Base-by-base conservation (phyloP, 92 coral and sea anemone genomes). In the Porites rus region DNA sequence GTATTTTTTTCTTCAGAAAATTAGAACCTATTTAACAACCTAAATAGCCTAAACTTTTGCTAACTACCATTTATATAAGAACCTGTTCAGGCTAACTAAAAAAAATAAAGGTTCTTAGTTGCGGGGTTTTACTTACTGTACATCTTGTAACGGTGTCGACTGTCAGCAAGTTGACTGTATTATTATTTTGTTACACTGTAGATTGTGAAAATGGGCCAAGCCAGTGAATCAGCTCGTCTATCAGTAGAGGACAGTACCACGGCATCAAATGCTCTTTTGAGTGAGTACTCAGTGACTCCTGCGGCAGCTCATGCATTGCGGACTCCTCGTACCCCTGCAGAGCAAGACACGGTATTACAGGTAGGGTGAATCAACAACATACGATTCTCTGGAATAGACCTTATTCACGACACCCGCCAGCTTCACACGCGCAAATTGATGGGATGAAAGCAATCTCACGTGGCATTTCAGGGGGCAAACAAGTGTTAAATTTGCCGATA, bases 181-280 rank as follows among this genome's bases (percentile, higher is more conserved):
- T 56, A 56, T 56, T 56, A 14, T 56, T 7, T 56, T 56, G 11
- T 56, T 3, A 10, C 16, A 56, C 17, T 2, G 14, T 53, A 96
- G 99, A 96, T 97, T 56, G 99, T 97, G 38, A 97, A 97, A 67
- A 91, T 97, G 99, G 99, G 99, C 24, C 91, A 93, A 78, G 99
- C 99, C 2, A 97, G 99, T 81, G 99, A 97, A 84, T 84, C 91
- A n/a, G 99, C 99, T 38, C 93, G 98, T 8, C 95, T 96, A 8
- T 79, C 96, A 59, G 99, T 97, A 56, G 99, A 97, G 84, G 98
- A 97, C 81, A 95, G 93, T 68, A 77, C 88, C 65, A 77, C 78
- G 24, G 95, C 98, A 11, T 97, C 99, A 11, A 94, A 89, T 88
- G 98, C 98, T 10, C 92, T 97, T 18, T 91, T 97, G 10, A 89